These are phyloP conservation scores for Mastomys natalensis DNA, from an alignment of 2,113 vertebrate genomes.

Conservation along the genomic window DNA sequence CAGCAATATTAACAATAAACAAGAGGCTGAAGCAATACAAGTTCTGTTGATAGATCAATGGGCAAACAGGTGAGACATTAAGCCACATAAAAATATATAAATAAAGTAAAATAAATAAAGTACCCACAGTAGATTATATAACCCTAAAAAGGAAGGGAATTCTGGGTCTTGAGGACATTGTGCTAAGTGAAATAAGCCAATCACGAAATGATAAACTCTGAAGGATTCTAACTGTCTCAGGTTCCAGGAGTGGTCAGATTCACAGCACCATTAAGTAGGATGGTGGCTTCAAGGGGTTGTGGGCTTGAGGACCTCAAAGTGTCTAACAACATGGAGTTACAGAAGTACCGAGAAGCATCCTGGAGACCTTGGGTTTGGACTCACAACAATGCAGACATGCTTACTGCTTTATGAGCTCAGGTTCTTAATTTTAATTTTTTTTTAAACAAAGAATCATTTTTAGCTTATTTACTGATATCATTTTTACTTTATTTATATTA, in stretches of 20 bases:
- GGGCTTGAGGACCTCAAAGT: background rate
- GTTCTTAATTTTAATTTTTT: background rate
- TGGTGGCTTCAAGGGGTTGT: background rate
- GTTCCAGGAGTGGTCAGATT: background rate
- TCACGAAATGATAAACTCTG: background rate
- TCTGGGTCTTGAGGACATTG: background rate
- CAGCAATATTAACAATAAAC: too few relatives aligned
- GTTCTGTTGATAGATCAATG: background rate
- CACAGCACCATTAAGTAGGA: background rate
- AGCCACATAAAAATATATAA: too few relatives aligned
- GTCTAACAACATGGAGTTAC: background rate
- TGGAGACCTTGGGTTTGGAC: background rate
- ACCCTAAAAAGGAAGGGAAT: background rate
- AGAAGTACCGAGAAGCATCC: background rate
- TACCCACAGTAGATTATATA: background rate
- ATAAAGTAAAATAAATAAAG: too few relatives aligned
- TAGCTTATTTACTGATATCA: background rate
- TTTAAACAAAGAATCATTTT: background rate
- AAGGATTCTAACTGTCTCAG: background rate
- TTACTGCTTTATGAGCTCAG: background rate
- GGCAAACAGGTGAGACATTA: too few relatives aligned
- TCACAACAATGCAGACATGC: background rate
- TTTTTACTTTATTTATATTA: too few relatives aligned
- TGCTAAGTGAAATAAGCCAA: background rate
- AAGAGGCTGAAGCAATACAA: background rate